Evolutionary conservation across 2,113 vertebrate species (phyloP).

Genomic region (Hemiprocne comata): DNA sequence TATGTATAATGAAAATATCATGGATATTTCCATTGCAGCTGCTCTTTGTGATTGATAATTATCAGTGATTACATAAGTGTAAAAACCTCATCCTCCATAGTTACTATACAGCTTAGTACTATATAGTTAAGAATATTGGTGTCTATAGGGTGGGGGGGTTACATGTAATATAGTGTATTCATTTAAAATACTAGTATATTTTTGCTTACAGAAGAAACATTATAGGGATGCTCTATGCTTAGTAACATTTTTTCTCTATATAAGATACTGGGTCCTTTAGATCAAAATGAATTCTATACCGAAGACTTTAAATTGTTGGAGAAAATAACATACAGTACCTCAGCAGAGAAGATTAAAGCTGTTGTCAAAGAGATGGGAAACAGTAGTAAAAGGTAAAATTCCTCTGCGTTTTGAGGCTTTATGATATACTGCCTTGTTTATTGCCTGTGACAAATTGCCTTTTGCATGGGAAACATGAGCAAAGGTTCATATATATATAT

Average conservation of each 20-base stretch:
- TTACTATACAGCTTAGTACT: background rate
- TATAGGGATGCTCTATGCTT: background rate
- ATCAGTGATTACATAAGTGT: background rate
- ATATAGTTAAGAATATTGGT: background rate
- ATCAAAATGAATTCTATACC: constrained; percentile 79
- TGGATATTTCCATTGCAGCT: background rate
- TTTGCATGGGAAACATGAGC: background rate
- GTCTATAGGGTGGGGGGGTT: background rate
- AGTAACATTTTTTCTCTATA: background rate
- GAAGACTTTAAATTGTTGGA: constrained; percentile 94
- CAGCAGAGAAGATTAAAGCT: constrained; percentile 86
- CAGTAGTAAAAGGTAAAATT: constrained; percentile 74
- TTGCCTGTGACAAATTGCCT: background rate
- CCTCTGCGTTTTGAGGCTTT: background rate
- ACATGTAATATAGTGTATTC: background rate
- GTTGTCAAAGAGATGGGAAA: constrained; percentile 86
- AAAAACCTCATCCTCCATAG: background rate
- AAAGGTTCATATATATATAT: background rate
- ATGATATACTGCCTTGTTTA: background rate
- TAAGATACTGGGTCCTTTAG: constrained; percentile 86
- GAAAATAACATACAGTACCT: constrained; percentile 84
- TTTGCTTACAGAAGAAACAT: background rate
- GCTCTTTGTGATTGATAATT: background rate
- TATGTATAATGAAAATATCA: background rate
- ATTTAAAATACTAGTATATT: background rate